Conservation (phyloP, 2,797 vertebrate genomes). For the Phataginus tetradactyla region DNA sequence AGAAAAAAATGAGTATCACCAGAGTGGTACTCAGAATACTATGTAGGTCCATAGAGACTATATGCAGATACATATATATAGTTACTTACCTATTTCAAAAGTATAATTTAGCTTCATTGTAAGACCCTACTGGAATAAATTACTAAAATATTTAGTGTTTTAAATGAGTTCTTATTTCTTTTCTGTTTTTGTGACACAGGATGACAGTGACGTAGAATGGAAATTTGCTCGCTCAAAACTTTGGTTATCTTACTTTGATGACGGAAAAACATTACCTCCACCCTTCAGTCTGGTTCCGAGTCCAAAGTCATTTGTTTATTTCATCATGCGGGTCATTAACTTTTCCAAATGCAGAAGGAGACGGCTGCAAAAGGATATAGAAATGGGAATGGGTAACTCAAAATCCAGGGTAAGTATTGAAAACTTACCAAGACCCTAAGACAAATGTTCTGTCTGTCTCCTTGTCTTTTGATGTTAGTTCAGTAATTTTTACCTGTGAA, state of each 20-base stretch:
- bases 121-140: neutral
- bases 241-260: slow-evolving; percentile 97
- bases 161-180: neutral
- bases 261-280: slow-evolving; percentile 93
- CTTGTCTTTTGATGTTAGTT: slow-evolving; percentile 41
- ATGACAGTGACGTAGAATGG: slow-evolving; percentile 98
- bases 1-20: neutral
- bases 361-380: slow-evolving; percentile 89
- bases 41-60: neutral
- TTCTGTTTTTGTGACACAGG: slow-evolving; percentile 85
- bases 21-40: neutral
- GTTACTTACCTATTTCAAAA: neutral
- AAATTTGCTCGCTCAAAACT: slow-evolving; percentile 98
- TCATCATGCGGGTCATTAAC: slow-evolving; percentile 87
- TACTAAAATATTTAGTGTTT: slow-evolving; percentile 16
- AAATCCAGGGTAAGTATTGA: slow-evolving; percentile 90
- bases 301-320: slow-evolving; percentile 91
- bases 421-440: neutral
- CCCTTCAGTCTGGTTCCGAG: slow-evolving; percentile 97
- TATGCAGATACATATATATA: neutral
- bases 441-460: neutral
- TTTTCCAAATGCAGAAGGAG: slow-evolving; percentile 89
- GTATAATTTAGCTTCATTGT: neutral
- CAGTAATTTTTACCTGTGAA: neutral
- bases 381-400: slow-evolving; percentile 91